These are phyloP conservation scores for Xanthia icteritia DNA, from an alignment of 2,888 invertebrate species.

Conservation along the genomic window DNA sequence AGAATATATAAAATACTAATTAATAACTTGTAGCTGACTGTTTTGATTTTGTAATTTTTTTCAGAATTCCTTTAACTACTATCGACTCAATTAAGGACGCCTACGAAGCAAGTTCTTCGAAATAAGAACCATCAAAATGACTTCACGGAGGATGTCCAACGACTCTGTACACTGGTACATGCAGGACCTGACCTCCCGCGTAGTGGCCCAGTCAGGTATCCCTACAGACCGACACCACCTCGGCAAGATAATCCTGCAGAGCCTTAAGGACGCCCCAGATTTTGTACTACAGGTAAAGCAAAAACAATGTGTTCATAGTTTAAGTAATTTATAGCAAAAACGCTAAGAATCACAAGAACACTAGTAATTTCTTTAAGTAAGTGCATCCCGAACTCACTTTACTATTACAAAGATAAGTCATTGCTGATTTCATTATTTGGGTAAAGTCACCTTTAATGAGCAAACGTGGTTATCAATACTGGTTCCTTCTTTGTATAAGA, in stretches of 20 bases:
- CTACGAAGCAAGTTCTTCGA: not conserved
- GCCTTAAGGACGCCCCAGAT: conserved; percentile 76
- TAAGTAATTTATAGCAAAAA: too few relatives aligned
- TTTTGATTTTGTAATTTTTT: too few relatives aligned
- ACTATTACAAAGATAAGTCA: too few relatives aligned
- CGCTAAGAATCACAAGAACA: too few relatives aligned
- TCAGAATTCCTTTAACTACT: not conserved
- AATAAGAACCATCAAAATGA: conserved; percentile 4
- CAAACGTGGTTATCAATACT: too few relatives aligned
- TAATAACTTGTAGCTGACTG: too few relatives aligned
- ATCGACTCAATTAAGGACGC: not conserved
- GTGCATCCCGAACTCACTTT: too few relatives aligned
- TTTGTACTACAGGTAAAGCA: conserved; percentile 72
- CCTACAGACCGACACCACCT: conserved; percentile 75
- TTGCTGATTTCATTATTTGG: too few relatives aligned
- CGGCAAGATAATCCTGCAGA: conserved; percentile 77
- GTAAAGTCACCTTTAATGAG: too few relatives aligned
- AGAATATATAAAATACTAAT: too few relatives aligned
- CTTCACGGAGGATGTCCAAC: not conserved
- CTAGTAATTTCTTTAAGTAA: too few relatives aligned
- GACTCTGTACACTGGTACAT: conserved; percentile 77
- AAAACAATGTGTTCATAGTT: not conserved
- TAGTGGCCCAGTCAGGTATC: conserved; percentile 74
- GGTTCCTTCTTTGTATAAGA: too few relatives aligned
- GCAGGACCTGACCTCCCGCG: conserved; percentile 72